phyloP scores from a whole-genome alignment of 2,113 vertebrate species.

The Gadus chalcogrammus region DNA sequence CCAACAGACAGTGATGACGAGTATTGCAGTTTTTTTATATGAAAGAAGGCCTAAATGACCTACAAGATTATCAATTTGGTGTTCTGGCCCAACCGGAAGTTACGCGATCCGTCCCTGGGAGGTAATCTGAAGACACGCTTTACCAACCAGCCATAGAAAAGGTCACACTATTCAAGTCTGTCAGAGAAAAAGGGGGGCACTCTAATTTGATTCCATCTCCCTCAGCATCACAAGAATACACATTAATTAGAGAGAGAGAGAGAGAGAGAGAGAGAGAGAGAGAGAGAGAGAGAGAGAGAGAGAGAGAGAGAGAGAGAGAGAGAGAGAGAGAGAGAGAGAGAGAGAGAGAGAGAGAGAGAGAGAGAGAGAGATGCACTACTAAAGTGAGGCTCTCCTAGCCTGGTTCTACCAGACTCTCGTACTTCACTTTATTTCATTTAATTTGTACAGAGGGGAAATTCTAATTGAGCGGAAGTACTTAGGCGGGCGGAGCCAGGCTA shows the following conservation, averaged over 20 bases:
- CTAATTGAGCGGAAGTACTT: too few species aligned
- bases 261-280: not conserved
- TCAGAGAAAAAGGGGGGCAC: constrained; percentile 17
- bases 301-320: not conserved
- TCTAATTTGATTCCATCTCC: constrained; percentile 21
- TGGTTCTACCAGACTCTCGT: too few species aligned
- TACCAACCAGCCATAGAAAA: constrained; percentile 6
- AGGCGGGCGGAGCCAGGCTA: too few species aligned
- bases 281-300: not conserved
- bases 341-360: not conserved
- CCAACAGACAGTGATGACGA: too few species aligned
- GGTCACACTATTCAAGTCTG: constrained; percentile 13
- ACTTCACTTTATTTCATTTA: too few species aligned
- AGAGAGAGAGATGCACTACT: not conserved
- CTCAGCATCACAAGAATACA: constrained; percentile 12
- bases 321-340: not conserved
- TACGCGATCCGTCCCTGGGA: too few species aligned
- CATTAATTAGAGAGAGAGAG: constrained; percentile 22
- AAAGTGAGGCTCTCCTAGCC: not conserved
- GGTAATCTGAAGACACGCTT: not conserved
- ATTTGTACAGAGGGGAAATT: too few species aligned
- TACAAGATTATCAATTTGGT: too few species aligned
- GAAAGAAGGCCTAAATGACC: too few species aligned
- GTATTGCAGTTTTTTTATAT: too few species aligned
- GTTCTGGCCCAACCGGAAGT: too few species aligned